Percentiles rank a stretch among this genome's conserved stretches.
Conservation (phyloP, 1,140 invertebrate genomes). For the Calliphora vicina region DNA sequence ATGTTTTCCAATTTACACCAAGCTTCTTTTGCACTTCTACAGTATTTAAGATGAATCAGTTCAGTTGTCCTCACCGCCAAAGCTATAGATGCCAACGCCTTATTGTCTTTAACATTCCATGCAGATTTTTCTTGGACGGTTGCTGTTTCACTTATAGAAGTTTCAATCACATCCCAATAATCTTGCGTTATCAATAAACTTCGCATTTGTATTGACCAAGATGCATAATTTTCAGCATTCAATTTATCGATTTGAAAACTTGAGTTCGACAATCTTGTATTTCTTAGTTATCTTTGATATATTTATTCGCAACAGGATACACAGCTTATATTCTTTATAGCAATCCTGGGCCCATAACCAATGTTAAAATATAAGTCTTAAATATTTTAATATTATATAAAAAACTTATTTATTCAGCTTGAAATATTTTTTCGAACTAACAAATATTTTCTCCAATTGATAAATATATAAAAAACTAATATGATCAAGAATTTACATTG, state of each 20-base stretch:
- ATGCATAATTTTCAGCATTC: slow-evolving; percentile 11
- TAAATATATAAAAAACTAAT: too few species aligned
- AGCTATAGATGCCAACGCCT: slow-evolving; percentile 29
- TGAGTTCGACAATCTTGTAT: too few species aligned
- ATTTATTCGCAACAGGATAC: too few species aligned
- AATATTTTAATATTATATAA: too few species aligned
- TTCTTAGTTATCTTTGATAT: too few species aligned
- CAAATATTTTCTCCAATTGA: too few species aligned
- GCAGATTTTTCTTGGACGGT: neutral
- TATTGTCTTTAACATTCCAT: neutral
- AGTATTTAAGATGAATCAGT: slow-evolving; percentile 28
- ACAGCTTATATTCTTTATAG: too few species aligned
- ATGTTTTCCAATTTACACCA: neutral
- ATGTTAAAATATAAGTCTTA: too few species aligned
- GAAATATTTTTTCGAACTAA: too few species aligned
- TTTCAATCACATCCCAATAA: slow-evolving; percentile 21
- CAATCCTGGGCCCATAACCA: too few species aligned
- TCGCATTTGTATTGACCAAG: slow-evolving; percentile 23
- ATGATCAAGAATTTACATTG: too few species aligned
- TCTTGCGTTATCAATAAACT: slow-evolving; percentile 34
- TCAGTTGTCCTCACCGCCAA: slow-evolving; percentile 25
- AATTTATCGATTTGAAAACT: slow-evolving; percentile 24
- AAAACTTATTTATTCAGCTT: too few species aligned
- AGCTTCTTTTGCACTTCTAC: slow-evolving; percentile 11
- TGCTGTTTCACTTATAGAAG: neutral